Percentiles rank a stretch among this genome's conserved stretches.
These are phyloP conservation scores for Propithecus perrieri DNA, from an alignment of 2,797 vertebrate genomes.

Conservation along the genomic window DNA sequence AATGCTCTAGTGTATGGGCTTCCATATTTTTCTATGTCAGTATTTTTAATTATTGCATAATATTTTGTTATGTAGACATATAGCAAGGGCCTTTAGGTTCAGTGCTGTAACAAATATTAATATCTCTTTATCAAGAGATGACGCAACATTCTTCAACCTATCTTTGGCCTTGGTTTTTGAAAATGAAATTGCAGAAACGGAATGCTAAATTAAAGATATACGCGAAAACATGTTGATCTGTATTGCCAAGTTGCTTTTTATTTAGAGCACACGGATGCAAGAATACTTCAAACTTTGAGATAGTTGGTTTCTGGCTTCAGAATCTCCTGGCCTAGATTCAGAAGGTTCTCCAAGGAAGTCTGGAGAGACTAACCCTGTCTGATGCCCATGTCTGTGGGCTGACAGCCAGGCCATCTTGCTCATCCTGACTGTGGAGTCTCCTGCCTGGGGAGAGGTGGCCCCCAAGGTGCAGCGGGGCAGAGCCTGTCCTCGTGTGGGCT, in stretches of 20 bases:
- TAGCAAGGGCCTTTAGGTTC: neutral
- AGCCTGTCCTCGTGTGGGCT: neutral
- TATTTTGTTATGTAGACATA: neutral
- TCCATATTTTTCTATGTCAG: neutral
- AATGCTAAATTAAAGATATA: neutral
- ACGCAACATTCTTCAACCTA: neutral
- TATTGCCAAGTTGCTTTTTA: neutral
- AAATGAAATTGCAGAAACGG: neutral
- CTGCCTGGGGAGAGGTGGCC: neutral
- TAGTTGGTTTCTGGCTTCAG: neutral
- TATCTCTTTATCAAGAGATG: neutral
- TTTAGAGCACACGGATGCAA: neutral
- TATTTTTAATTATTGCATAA: neutral
- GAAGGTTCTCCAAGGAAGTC: neutral
- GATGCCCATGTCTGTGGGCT: neutral
- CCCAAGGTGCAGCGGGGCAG: neutral
- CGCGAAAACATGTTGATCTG: neutral
- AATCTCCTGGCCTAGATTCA: neutral
- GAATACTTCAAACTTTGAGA: neutral
- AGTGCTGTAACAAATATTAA: neutral
- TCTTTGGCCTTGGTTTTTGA: neutral
- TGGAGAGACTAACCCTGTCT: neutral
- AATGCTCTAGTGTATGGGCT: neutral
- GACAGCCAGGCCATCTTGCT: neutral
- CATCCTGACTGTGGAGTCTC: neutral